Evolutionary conservation across 1,140 invertebrate genomes (phyloP), one percentile per base, ranked within the genome.

Genomic region (Nephila pilipes): DNA sequence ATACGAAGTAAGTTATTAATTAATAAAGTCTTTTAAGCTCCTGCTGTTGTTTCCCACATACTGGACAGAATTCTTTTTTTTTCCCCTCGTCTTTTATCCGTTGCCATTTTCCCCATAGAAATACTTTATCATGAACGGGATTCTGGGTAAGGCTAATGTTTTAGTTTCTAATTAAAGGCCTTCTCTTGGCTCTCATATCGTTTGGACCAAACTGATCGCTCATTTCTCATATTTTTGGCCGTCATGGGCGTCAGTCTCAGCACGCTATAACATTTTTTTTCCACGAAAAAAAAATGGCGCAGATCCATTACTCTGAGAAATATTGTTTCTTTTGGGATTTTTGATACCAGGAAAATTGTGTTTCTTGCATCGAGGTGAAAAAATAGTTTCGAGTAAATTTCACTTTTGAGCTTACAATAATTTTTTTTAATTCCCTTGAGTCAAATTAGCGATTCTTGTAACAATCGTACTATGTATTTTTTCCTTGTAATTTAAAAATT

Each of bases 1-100:
- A 92, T 92, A 92, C 60, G 55, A 57, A 91, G 89, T 91, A 85
- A 85, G 90, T 92, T 92, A 92, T 92, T 92, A 92, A 92, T 92
- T 92, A 92, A 92, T 92, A 92, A 90, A 92, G 90, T 92, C 90
- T 85, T 92, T 92, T 92, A 92, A 83, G 81, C 80, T 6, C 38
- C 90, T 25, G 80, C 58, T 85, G 90, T 92, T 92, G 90, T 92
- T 92, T 92, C 90, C 36, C 63, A 85, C 29, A 81, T 57, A 92
- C 54, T 38, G 22, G 60, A 18, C 25, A 32, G 60, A 83, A 20
- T 60, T 85, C n/a, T 92, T 85, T 80, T 55, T 91, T 65, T 85
- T 90, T 18, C 4, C 18, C 22, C 16, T 16, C 3, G 22, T 58
- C 57, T 90, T 80, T 90, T 83, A 69, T 54, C 22, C 36, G 63